These are phyloP conservation scores for Pachycephala philippinensis DNA, from an alignment of 2,113 vertebrate species.

Conservation along the genomic window DNA sequence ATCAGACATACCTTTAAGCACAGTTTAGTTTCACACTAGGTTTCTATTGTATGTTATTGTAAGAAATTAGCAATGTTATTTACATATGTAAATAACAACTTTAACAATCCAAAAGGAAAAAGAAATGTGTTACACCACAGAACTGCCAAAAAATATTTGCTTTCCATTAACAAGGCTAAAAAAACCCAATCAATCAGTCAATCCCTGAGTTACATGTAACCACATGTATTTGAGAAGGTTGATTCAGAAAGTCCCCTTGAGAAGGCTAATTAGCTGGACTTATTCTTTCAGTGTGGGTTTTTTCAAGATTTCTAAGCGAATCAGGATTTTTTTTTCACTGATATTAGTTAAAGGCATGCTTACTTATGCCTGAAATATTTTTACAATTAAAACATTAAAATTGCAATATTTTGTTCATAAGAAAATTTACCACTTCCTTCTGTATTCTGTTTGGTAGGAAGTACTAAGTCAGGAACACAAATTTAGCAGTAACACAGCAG, in stretches of 20 bases:
- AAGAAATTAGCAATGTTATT: not conserved
- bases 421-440: not conserved
- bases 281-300: not conserved
- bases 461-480: not conserved
- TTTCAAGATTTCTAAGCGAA: not conserved
- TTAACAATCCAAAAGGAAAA: not conserved
- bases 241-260: not conserved
- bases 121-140: not conserved
- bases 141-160: not conserved
- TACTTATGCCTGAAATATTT: not conserved
- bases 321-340: not conserved
- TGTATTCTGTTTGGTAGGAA: not conserved
- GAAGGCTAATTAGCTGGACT: not conserved
- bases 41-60: not conserved
- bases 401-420: not conserved
- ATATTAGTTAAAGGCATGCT: not conserved
- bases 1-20: not conserved
- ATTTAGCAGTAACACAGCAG: not conserved
- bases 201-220: not conserved
- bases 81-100: not conserved
- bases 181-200: not conserved
- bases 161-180: not conserved
- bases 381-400: not conserved
- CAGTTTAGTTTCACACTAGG: not conserved
- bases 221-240: not conserved